Evolutionary conservation across 2,113 vertebrate genomes (phyloP).

Genomic region (Megaptera novaeangliae): DNA sequence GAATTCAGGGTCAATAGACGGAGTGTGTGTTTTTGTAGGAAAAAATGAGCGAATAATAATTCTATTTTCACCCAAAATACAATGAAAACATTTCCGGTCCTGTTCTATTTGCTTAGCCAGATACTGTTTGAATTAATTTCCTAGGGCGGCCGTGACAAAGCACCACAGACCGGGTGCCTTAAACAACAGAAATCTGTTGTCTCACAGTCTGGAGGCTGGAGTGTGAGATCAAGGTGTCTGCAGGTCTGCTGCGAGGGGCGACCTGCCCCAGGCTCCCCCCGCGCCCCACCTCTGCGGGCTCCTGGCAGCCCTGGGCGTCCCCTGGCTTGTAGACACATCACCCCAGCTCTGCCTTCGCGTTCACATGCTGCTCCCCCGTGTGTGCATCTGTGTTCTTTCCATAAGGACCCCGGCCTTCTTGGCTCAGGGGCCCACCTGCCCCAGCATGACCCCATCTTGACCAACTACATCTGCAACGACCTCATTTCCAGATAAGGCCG

Average conservation of each 20-base stretch:
- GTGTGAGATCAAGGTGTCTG: fast-evolving
- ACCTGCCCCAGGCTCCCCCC: background rate
- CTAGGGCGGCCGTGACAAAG: background rate
- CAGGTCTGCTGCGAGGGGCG: fast-evolving
- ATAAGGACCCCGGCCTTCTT: background rate
- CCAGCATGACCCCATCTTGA: background rate
- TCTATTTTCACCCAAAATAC: background rate
- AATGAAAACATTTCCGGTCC: background rate
- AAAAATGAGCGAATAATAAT: background rate
- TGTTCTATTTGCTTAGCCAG: background rate
- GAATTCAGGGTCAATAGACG: background rate
- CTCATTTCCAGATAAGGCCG: background rate
- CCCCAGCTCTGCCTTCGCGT: fast-evolving
- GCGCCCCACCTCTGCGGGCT: background rate
- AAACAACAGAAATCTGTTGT: background rate
- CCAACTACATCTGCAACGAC: background rate
- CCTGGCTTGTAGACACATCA: fast-evolving
- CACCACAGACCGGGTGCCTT: fast-evolving
- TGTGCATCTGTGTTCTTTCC: background rate
- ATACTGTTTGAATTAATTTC: background rate
- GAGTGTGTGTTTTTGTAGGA: background rate
- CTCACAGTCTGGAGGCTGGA: background rate
- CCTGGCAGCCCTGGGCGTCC: fast-evolving
- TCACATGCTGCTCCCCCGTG: fast-evolving
- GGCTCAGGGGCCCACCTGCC: background rate